Evolutionary conservation across 23 tunicate species (phyloP), one percentile per base, ranked within the genome.

Genomic region (Ciona savignyi): DNA sequence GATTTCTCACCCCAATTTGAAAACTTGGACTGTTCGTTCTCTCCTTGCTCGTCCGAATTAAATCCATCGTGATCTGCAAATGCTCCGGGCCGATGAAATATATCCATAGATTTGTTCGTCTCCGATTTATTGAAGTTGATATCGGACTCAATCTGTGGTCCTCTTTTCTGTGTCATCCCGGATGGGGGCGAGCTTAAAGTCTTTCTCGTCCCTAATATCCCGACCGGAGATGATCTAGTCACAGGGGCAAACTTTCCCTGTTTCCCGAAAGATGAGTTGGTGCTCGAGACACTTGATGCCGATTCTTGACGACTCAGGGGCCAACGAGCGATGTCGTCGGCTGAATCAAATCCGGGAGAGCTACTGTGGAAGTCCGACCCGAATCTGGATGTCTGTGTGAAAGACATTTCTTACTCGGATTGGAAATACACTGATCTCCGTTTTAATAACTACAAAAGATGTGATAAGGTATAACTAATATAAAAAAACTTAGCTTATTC

Each of bases 121-220:
- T 71, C 71, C 32, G 77, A 32, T 2, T 63, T 62, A 25, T 80
- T 61, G 48, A 70, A 80, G 27, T 71, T 51, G 15, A 80, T 71
- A 25, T 71, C 77, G 1, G 84, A 80, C 25, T 80, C 34, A 62
- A 80, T 80, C 1, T 42, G 70, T 2, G 84, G 76, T 2, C 24
- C 1, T 48, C 49, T 72, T n/a, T 49, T 49, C 32, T 25, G 60
- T 23, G 60, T 49, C 24, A 28, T 69, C 33, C 73, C 73, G 24
- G 33, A 3, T 35, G 26, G 32, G 19, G 73, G 23, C 29, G 33
- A 69, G 9, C 25, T 51, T 23, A 51, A 35, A 1, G 73, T 31
- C 4, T 29, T 67, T 34, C 71, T 4, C 4, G 71, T 3, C 34
- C 22, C 56, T 9, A 15, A 42, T 9, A 42, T 6, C 56, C 56